Base-by-base conservation (phyloP, 2,797 vertebrate species). In the Enteromius anoplus region DNA sequence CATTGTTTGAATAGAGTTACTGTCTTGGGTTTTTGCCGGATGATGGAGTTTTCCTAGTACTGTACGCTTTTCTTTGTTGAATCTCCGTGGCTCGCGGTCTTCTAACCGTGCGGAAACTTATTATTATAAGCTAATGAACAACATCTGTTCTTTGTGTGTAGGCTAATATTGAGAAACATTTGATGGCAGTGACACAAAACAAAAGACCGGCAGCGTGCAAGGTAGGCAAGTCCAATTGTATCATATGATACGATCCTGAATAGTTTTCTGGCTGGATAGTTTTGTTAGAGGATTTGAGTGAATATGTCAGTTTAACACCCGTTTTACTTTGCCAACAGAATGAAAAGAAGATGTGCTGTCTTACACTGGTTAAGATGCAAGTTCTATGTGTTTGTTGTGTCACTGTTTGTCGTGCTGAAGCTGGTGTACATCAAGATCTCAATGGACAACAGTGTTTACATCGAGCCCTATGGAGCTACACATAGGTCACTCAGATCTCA, bases 261-360 rank as follows among this genome's bases (percentile, higher is more conserved):
- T 17, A 10, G 14, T 53, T 68, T 55, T 7, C 37, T 55, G 11
- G 60, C 60, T 32, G 14, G 32, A 17, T 32, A 64, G 60, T 32
- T 64, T 17, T 64, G 49, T 55, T 9, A 21, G 7, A 75, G 12
- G 5, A 29, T 69, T 19, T 51, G 49, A 12, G 40, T 62, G 26
- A 17, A 29, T 29, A 37, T 23, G 47, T 4, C 55, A 34, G 37
- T 5, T 2, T 37, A 47, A 71, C 21, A 29, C 62, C 2, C n/a
- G 47, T 69, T 58, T 80, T 88, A 90, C 15, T 90, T 75, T 86
- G 85, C 73, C 82, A 89, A 75, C 91, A 98, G 97, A 94, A 98
- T 98, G 97, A 96, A 94, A 95, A 93, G 88, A 92, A 86, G 91
- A 93, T 95, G 93, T 85, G 86, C 80, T 86, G 86, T 84, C 78